Evolutionary conservation across 2,888 invertebrate species (phyloP).

Genomic region (Parasteatoda lunata): DNA sequence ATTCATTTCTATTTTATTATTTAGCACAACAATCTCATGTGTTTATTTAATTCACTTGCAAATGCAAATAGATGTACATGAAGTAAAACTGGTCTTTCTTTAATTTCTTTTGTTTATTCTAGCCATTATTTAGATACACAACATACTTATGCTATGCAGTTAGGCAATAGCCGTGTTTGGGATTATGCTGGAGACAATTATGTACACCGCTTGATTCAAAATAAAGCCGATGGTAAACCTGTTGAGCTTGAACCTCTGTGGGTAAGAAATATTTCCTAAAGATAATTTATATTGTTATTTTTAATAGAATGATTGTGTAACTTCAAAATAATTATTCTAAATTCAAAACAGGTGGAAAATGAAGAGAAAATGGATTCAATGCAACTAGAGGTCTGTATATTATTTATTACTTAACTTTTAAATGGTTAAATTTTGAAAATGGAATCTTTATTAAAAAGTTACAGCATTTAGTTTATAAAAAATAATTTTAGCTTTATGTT

Average conservation of each 20-base stretch:
- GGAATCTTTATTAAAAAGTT: no score
- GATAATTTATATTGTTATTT: background rate
- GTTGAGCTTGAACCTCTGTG: constrained; percentile 78
- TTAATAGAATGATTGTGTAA: background rate
- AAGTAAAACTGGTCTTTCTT: background rate
- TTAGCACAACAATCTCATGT: background rate
- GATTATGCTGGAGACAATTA: constrained; percentile 99
- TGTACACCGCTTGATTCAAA: constrained; percentile 95
- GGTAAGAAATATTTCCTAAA: constrained; percentile 11
- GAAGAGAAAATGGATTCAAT: constrained; percentile 94
- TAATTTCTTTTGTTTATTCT: constrained; percentile 51
- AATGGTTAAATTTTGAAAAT: background rate
- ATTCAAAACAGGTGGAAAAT: constrained; percentile 47
- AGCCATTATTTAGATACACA: constrained; percentile 95
- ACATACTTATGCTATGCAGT: constrained; percentile 97
- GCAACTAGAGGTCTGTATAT: constrained; percentile 83
- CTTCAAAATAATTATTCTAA: background rate
- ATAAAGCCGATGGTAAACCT: constrained; percentile 96
- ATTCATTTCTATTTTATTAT: background rate
- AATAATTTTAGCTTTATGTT: no score
- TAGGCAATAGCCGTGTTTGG: constrained; percentile 98
- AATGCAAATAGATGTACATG: background rate
- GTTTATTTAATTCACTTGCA: background rate
- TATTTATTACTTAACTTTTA: background rate
- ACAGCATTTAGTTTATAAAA: no score